These are phyloP conservation scores for Esox niger DNA, from an alignment of 2,113 vertebrate genomes.

Conservation along the genomic window DNA sequence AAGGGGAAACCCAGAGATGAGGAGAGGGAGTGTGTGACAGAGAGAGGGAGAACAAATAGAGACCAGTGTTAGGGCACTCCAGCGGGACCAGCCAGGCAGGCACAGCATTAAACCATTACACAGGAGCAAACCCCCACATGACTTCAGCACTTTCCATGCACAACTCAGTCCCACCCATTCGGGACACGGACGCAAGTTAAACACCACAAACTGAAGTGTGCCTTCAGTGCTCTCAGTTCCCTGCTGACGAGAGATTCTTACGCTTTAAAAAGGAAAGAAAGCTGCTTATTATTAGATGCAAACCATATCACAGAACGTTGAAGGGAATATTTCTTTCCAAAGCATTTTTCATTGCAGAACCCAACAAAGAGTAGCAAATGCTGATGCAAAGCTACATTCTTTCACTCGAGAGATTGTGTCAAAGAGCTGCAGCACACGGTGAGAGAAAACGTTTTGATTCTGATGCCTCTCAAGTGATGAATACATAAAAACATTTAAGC, in stretches of 20 bases:
- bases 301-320: not conserved
- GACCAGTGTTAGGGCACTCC: no score
- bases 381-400: no score
- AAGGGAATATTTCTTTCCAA: no score
- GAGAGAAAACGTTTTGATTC: not conserved
- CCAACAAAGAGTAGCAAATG: no score
- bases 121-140: not conserved
- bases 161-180: not conserved
- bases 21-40: no score
- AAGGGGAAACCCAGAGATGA: not conserved
- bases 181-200: not conserved
- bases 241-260: not conserved
- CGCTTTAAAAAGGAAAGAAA: not conserved
- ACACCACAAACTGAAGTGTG: not conserved
- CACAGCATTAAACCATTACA: not conserved
- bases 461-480: constrained; percentile 12
- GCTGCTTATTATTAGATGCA: not conserved
- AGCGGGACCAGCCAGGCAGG: not conserved
- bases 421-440: not conserved
- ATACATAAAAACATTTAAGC: constrained; percentile 26
- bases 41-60: not conserved
- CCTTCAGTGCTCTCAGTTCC: not conserved
- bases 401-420: no score
- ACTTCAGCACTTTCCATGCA: constrained; percentile 24
- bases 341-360: no score